phyloP scores from a whole-genome alignment of 2,797 vertebrate genomes.

The Eulemur mongoz region DNA sequence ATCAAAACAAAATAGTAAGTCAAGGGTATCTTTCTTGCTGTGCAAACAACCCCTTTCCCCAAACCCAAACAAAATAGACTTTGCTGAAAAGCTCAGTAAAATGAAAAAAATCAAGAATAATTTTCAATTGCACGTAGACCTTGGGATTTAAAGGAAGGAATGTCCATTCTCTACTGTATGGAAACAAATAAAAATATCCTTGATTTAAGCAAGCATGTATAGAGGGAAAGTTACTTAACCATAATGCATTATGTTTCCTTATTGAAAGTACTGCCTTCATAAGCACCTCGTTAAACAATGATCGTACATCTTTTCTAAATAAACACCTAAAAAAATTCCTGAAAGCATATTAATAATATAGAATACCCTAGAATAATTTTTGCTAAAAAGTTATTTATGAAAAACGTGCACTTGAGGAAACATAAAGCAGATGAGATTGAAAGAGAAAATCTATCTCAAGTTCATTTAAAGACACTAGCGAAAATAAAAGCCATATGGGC shows the following conservation, averaged over 20 bases:
- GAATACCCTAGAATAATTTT: background rate
- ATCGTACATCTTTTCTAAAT: conserved; percentile 47
- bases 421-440: conserved; percentile 32
- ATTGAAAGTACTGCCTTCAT: background rate
- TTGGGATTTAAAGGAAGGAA: background rate
- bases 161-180: background rate
- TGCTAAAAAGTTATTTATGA: conserved; percentile 54
- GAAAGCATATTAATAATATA: background rate
- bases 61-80: background rate
- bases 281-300: background rate
- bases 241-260: background rate
- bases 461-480: background rate
- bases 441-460: background rate
- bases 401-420: conserved; percentile 20
- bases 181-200: background rate
- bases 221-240: background rate
- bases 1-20: background rate
- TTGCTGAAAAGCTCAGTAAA: background rate
- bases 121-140: background rate
- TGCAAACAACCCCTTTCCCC: background rate
- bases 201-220: background rate
- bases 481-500: background rate
- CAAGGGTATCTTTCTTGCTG: background rate
- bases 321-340: conserved; percentile 57
- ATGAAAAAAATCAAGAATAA: conserved; percentile 18